Conservation (phyloP, 2,113 vertebrate genomes). For the Archocentrus centrarchus region DNA sequence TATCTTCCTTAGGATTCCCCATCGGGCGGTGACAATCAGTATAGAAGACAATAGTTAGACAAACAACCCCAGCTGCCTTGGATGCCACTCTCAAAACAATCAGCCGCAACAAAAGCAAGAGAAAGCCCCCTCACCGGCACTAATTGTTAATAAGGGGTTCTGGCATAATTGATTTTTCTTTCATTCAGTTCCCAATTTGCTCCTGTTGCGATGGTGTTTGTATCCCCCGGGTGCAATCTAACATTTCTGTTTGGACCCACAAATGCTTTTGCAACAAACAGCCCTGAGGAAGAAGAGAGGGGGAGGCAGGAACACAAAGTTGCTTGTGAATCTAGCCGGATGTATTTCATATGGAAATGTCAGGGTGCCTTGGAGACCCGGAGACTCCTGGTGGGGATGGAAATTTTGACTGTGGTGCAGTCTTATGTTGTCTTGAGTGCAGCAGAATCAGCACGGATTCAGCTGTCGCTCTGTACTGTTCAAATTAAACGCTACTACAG, state of each 20-base stretch:
- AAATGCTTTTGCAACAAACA: conserved; percentile 55
- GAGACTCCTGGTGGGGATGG: background rate
- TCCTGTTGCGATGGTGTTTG: conserved; percentile 54
- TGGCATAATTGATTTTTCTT: conserved; percentile 76
- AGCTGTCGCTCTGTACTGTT: background rate
- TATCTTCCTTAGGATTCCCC: conserved; percentile 27
- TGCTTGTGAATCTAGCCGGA: conserved; percentile 34
- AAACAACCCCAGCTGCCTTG: conserved; percentile 59
- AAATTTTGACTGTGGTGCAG: conserved; percentile 17
- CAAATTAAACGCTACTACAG: conserved; percentile 19
- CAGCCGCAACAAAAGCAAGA: conserved; percentile 63
- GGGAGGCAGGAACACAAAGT: conserved; percentile 9
- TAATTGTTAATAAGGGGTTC: conserved; percentile 76
- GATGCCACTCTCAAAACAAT: conserved; percentile 67
- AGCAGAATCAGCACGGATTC: background rate
- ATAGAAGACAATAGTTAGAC: conserved; percentile 56
- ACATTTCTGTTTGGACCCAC: conserved; percentile 58
- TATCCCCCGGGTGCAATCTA: conserved; percentile 68
- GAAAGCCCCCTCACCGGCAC: conserved; percentile 51
- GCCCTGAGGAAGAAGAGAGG: conserved; percentile 11
- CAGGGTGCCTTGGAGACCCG: conserved; percentile 44
- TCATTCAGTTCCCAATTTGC: conserved; percentile 72
- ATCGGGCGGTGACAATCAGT: conserved; percentile 37
- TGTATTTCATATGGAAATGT: conserved; percentile 63
- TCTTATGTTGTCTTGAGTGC: background rate